A percentile compares a stretch with the other conserved stretches of the same genome.
These are phyloP conservation scores for Caenorhabditis becei DNA, from an alignment of 2,888 invertebrate genomes.

Conservation along the genomic window DNA sequence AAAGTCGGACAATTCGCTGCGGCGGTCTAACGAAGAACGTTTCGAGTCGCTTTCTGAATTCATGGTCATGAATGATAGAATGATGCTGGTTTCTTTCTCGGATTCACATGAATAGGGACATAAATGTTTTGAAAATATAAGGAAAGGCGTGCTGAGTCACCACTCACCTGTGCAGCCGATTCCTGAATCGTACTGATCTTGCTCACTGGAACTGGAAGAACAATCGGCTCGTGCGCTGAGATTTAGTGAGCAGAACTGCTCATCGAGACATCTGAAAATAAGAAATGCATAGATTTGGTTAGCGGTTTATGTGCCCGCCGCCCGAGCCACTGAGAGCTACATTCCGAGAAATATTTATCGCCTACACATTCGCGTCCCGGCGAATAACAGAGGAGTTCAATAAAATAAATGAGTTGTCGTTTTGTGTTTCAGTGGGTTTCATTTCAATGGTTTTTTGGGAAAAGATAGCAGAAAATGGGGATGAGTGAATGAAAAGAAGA, in stretches of 20 bases:
- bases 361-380: neutral
- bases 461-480: neutral
- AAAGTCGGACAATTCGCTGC: constrained; percentile 67
- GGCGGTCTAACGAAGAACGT: constrained; percentile 71
- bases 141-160: neutral
- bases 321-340: neutral
- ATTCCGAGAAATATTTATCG: constrained; percentile 6
- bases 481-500: neutral
- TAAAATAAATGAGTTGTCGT: neutral
- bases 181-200: constrained; percentile 61
- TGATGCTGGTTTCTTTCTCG: neutral
- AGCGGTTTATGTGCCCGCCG: neutral
- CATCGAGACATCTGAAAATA: constrained; percentile 65
- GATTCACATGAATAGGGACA: neutral
- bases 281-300: constrained; percentile 48
- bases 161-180: constrained; percentile 57
- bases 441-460: neutral
- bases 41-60: constrained; percentile 66
- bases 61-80: neutral
- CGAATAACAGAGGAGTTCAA: neutral
- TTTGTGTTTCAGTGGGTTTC: neutral
- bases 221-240: constrained; percentile 55
- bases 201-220: constrained; percentile 60
- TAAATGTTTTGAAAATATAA: constrained; percentile 7
- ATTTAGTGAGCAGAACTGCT: constrained; percentile 55